These are phyloP conservation scores for Anseranas semipalmata DNA, from an alignment of 2,113 vertebrate species.

Conservation along the genomic window DNA sequence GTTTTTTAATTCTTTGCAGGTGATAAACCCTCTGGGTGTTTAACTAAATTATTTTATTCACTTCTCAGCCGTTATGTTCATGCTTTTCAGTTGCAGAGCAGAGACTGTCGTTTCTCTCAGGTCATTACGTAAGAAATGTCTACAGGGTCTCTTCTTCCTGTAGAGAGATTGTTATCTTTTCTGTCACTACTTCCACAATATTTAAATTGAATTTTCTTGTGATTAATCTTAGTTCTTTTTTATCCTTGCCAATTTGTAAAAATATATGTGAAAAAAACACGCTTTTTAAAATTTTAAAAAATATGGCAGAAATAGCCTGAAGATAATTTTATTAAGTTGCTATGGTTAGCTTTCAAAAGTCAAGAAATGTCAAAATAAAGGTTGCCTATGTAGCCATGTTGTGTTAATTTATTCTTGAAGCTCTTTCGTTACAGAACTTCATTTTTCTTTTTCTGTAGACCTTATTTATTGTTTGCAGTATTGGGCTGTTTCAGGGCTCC, in stretches of 20 bases:
- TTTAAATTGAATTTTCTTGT: not conserved
- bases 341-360: not conserved
- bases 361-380: not conserved
- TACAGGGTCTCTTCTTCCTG: not conserved
- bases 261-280: not conserved
- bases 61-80: not conserved
- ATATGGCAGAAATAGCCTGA: not conserved
- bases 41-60: not conserved
- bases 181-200: not conserved
- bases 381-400: not conserved
- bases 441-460: not conserved
- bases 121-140: accelerated
- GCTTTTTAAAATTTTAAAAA: not conserved
- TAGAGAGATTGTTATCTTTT: not conserved
- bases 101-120: not conserved
- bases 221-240: not conserved
- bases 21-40: not conserved
- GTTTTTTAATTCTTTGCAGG: not conserved
- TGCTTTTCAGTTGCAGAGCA: not conserved
- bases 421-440: not conserved
- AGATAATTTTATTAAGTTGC: not conserved
- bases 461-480: not conserved
- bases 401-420: not conserved
- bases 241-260: not conserved
- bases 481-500: not conserved